These are phyloP conservation scores for Periophthalmodon schlosseri DNA, from an alignment of 2,113 vertebrate genomes.

Conservation along the genomic window DNA sequence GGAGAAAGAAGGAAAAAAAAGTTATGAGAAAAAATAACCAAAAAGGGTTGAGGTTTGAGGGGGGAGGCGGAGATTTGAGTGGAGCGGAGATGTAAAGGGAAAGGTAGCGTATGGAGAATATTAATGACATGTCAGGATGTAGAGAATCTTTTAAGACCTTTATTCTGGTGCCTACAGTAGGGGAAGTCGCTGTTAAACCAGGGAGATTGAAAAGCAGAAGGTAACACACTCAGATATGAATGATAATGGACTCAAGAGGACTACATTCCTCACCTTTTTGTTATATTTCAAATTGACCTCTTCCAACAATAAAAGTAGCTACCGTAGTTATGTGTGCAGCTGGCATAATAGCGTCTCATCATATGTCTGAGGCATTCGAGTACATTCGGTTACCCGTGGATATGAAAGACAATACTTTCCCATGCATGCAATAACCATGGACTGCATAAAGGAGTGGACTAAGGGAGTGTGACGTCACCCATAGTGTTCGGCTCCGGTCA, in stretches of 20 bases:
- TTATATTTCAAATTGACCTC: slow-evolving; percentile 2
- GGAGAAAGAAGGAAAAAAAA: slow-evolving; percentile 49
- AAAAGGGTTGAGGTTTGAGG: slow-evolving; percentile 42
- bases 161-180: slow-evolving; percentile 46
- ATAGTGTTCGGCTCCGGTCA: too few relatives aligned
- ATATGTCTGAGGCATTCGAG: neutral
- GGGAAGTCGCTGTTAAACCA: slow-evolving; percentile 25
- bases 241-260: neutral
- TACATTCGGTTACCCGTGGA: neutral
- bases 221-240: slow-evolving; percentile 6
- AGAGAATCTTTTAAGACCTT: slow-evolving; percentile 66
- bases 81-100: slow-evolving; percentile 52
- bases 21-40: slow-evolving; percentile 49
- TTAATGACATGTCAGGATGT: slow-evolving; percentile 72
- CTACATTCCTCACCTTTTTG: neutral
- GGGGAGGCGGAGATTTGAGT: slow-evolving; percentile 48
- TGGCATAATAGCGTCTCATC: neutral
- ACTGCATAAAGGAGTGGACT: too few relatives aligned
- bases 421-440: too few relatives aligned
- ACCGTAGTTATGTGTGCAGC: neutral
- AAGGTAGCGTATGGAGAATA: slow-evolving; percentile 66
- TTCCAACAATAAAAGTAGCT: neutral
- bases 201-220: slow-evolving; percentile 7
- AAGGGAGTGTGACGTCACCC: too few relatives aligned
- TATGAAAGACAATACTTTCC: neutral